phyloP scores from a whole-genome alignment of 2,797 vertebrate genomes.

The Esox lucius region DNA sequence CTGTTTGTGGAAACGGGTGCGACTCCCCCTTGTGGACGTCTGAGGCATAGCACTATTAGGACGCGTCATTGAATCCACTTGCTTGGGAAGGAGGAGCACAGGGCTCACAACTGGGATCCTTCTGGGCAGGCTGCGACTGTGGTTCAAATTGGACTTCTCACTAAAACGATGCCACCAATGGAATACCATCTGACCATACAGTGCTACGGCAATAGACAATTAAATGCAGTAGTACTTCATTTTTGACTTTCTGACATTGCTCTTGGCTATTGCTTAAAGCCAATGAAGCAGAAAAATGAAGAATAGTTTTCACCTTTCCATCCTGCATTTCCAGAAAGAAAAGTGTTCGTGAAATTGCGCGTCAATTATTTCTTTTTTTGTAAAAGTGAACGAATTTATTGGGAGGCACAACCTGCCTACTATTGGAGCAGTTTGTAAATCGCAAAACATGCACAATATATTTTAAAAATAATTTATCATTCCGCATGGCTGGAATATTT shows the following conservation, averaged over 20 bases:
- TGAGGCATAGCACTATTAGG: conserved; percentile 40
- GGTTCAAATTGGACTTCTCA: conserved; percentile 51
- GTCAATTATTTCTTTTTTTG: neutral
- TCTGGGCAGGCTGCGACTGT: conserved; percentile 44
- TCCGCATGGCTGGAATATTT: neutral
- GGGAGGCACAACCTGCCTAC: too few species aligned
- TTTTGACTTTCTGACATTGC: neutral
- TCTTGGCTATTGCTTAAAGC: neutral
- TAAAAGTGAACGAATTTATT: neutral
- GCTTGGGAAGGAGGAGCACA: conserved; percentile 74
- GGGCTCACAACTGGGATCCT: conserved; percentile 54
- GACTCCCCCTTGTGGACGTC: conserved; percentile 54
- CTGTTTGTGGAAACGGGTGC: neutral
- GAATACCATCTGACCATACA: conserved; percentile 40
- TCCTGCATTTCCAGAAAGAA: neutral
- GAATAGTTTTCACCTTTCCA: too few species aligned
- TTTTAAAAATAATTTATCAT: neutral
- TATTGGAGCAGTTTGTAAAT: neutral
- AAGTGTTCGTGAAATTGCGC: neutral
- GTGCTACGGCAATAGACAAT: conserved; percentile 27
- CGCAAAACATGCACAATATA: neutral
- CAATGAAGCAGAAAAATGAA: neutral
- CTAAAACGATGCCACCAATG: conserved; percentile 56
- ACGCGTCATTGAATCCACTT: conserved; percentile 51
- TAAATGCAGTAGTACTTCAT: neutral